Conservation (phyloP, 1,140 invertebrate genomes). For the Lepidurus apus region DNA sequence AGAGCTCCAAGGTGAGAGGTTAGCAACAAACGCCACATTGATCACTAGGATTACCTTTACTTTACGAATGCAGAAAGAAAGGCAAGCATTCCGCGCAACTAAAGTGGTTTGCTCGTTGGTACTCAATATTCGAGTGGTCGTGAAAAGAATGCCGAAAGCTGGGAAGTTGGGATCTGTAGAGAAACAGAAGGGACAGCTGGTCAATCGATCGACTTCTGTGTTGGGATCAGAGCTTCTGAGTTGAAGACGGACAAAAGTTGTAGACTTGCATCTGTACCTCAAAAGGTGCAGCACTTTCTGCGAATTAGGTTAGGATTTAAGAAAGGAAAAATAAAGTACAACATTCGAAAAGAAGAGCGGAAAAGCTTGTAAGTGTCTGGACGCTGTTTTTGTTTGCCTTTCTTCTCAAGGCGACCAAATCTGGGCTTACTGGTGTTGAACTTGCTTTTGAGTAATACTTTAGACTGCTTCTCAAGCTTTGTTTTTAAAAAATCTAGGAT, state of each 20-base stretch:
- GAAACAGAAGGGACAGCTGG: slow-evolving; percentile 1
- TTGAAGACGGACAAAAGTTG: background rate
- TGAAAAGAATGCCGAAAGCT: slow-evolving; percentile 9
- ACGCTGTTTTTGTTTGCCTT: background rate
- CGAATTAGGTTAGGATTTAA: background rate
- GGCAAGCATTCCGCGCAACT: too few relatives aligned
- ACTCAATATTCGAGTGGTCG: background rate
- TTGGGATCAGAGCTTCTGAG: background rate
- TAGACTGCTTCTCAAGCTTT: too few relatives aligned
- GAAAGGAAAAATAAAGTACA: background rate
- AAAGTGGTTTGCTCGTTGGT: background rate
- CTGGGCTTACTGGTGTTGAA: too few relatives aligned
- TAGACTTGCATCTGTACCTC: background rate
- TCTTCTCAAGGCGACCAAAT: too few relatives aligned
- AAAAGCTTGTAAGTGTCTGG: background rate
- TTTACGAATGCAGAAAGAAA: too few relatives aligned
- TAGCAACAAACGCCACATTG: too few relatives aligned
- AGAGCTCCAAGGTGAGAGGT: too few relatives aligned
- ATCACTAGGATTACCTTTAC: too few relatives aligned
- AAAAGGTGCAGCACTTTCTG: background rate
- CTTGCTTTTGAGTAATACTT: too few relatives aligned
- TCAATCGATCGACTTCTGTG: slow-evolving; percentile 3
- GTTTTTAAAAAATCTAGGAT: too few relatives aligned
- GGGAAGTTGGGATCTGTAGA: background rate
- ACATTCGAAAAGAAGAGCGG: background rate